These are phyloP conservation scores for Serranus cabrilla DNA, from an alignment of 2,797 vertebrate species.

Conservation along the genomic window DNA sequence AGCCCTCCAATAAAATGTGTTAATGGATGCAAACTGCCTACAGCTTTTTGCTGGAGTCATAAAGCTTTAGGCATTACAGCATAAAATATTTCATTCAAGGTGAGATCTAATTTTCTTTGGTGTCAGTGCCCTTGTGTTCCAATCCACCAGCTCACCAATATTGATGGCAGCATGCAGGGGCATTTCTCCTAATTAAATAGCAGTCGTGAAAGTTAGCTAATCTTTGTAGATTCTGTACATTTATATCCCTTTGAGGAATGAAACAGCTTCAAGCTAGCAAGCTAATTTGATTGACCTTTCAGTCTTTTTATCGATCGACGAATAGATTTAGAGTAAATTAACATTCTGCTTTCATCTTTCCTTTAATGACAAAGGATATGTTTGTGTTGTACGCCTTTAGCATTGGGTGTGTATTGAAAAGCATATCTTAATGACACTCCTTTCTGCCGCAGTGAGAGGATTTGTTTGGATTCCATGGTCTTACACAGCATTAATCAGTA, in stretches of 20 bases:
- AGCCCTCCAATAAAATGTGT: slow-evolving; percentile 53
- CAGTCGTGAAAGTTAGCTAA: slow-evolving; percentile 30
- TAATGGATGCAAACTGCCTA: slow-evolving; percentile 69
- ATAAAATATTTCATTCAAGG: slow-evolving; percentile 55
- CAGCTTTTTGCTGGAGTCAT: slow-evolving; percentile 51
- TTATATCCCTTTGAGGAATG: slow-evolving; percentile 40
- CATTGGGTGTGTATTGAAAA: slow-evolving; percentile 12
- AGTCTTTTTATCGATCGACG: slow-evolving; percentile 48
- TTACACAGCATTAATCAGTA: slow-evolving; percentile 43
- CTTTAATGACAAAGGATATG: slow-evolving; percentile 49
- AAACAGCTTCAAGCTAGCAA: slow-evolving; percentile 31
- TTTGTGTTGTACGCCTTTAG: slow-evolving; percentile 35
- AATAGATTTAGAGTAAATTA: slow-evolving; percentile 51
- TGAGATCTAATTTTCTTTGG: slow-evolving; percentile 46
- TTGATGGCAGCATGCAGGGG: slow-evolving; percentile 24
- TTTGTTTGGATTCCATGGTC: slow-evolving; percentile 33
- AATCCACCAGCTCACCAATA: slow-evolving; percentile 29
- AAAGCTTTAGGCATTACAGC: slow-evolving; percentile 51
- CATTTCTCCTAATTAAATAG: slow-evolving; percentile 61
- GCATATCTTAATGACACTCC: slow-evolving; percentile 16
- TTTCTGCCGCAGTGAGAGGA: slow-evolving; percentile 1
- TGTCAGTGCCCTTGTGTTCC: slow-evolving; percentile 4
- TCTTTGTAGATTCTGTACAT: slow-evolving; percentile 27
- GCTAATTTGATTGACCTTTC: slow-evolving; percentile 69
- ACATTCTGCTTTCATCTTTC: slow-evolving; percentile 31